phyloP scores from a whole-genome alignment of 23 tunicate genomes.

The Trididemnum nubilum region DNA sequence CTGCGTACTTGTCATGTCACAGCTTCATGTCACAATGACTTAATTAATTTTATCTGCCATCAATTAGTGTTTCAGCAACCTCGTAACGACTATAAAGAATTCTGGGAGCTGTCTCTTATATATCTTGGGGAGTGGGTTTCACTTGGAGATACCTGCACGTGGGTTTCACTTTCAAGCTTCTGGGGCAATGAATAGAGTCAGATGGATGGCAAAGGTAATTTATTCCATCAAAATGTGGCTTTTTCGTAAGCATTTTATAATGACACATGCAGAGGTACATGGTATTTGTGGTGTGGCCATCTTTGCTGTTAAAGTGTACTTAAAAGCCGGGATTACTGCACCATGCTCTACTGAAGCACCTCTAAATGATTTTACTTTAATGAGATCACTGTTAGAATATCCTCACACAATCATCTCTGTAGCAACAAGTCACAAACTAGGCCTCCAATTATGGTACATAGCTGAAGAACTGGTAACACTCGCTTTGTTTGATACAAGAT shows the following conservation, averaged over 20 bases:
- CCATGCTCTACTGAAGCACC: neutral
- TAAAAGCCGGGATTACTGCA: neutral
- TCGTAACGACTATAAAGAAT: neutral
- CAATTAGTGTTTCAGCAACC: neutral
- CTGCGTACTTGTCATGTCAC: too few relatives aligned
- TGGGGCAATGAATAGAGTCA: too few relatives aligned
- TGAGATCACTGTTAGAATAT: neutral
- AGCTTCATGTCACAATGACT: neutral
- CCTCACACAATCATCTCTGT: neutral
- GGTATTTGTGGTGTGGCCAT: neutral
- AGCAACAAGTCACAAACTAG: neutral
- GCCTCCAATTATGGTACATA: neutral
- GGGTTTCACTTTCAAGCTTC: too few relatives aligned
- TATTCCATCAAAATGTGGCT: neutral
- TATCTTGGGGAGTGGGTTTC: neutral
- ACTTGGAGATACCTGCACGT: neutral
- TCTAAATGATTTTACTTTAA: neutral
- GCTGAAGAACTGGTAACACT: neutral
- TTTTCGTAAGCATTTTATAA: neutral
- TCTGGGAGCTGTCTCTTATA: neutral
- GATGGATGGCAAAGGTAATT: neutral
- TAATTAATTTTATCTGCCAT: neutral
- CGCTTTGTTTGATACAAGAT: neutral
- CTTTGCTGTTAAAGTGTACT: neutral
- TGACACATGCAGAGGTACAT: neutral